Percentiles rank a stretch among this genome's conserved stretches.
These are phyloP conservation scores for Stictocephala bisonia DNA, from an alignment of 2,888 invertebrate species.

Conservation along the genomic window DNA sequence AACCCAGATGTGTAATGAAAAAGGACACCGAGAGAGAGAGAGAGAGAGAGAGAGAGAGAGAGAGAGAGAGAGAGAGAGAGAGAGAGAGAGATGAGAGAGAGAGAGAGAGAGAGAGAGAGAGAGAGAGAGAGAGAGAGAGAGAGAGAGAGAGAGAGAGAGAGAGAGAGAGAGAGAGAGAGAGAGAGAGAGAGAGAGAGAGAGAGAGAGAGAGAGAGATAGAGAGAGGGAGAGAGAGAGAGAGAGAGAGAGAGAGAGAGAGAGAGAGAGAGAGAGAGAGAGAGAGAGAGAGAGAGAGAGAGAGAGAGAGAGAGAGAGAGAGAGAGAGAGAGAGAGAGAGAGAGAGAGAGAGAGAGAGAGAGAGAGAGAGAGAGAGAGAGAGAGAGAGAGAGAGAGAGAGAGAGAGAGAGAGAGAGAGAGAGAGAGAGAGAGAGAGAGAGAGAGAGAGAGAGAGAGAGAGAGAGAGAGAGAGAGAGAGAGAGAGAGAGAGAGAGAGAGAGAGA, in stretches of 20 bases:
- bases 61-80: slow-evolving; percentile 1
- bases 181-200: not conserved
- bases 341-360: not conserved
- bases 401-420: slow-evolving; percentile 3
- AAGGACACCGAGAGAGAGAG: not conserved
- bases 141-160: not conserved
- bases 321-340: not conserved
- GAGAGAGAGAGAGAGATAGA: slow-evolving; percentile 14
- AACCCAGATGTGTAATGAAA: too few species aligned
- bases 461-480: not conserved
- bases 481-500: not conserved
- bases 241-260: not conserved
- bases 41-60: slow-evolving; percentile 6
- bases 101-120: not conserved
- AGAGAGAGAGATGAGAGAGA: too few species aligned
- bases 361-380: not conserved
- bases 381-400: slow-evolving; percentile 28
- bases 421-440: not conserved
- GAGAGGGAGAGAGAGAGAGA: slow-evolving; percentile 13
- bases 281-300: slow-evolving; percentile 39
- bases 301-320: slow-evolving; percentile 23
- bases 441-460: not conserved
- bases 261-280: not conserved
- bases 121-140: not conserved
- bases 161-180: not conserved